phyloP scores from a whole-genome alignment of 2,113 vertebrate genomes.

The Camelus bactrianus region DNA sequence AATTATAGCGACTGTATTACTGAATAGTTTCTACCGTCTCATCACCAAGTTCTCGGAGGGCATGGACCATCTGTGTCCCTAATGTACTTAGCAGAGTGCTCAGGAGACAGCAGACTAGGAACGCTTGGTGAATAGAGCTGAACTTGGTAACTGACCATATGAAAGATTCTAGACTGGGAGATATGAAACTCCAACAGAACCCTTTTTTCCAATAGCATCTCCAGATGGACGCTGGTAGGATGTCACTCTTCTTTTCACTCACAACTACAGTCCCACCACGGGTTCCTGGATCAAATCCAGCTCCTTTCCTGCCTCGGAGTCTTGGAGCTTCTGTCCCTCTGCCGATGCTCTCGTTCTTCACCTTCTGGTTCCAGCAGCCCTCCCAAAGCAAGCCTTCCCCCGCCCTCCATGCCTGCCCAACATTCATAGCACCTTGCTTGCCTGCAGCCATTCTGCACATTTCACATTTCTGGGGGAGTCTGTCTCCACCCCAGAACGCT shows the following conservation, averaged over 20 bases:
- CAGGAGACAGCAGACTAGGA: background rate
- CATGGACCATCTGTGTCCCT: background rate
- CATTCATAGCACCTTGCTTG: background rate
- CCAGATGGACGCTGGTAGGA: background rate
- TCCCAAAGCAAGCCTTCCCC: background rate
- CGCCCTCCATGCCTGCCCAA: no score
- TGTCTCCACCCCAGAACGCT: background rate
- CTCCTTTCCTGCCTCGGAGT: background rate
- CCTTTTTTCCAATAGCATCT: background rate
- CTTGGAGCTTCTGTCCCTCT: background rate
- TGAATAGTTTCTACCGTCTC: background rate
- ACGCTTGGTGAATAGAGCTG: background rate
- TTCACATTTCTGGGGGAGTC: background rate
- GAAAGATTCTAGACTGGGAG: background rate
- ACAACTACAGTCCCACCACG: background rate
- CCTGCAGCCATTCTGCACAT: background rate
- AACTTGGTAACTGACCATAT: background rate
- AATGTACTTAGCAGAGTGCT: background rate
- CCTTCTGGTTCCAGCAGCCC: background rate
- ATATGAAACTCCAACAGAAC: background rate
- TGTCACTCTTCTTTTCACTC: background rate
- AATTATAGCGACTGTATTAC: background rate
- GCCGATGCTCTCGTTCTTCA: background rate
- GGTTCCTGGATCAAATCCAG: background rate
- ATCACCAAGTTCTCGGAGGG: background rate